phyloP scores from a whole-genome alignment of 2,113 vertebrate genomes.

The Alethe diademata region DNA sequence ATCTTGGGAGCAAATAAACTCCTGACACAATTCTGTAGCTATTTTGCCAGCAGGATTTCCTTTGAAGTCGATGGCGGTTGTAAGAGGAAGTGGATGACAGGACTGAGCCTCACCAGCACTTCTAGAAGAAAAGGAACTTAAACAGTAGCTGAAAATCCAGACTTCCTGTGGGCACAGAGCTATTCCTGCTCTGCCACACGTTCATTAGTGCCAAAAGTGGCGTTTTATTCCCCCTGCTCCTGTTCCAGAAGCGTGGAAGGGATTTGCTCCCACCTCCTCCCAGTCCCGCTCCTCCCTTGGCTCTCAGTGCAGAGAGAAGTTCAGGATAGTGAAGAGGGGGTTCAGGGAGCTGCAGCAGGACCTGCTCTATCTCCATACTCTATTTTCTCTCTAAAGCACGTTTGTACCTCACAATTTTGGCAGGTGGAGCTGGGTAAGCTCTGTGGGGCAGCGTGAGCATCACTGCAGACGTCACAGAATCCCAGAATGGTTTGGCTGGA shows the following conservation, averaged over 20 bases:
- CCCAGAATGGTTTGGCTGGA: fast-evolving
- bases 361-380: fast-evolving
- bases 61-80: slow-evolving; percentile 8
- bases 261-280: not conserved
- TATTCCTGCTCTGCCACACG: fast-evolving
- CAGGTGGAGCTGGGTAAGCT: fast-evolving
- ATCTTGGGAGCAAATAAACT: slow-evolving; percentile 51
- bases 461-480: not conserved
- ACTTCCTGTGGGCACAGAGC: not conserved
- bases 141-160: not conserved
- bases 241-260: not conserved
- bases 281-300: fast-evolving
- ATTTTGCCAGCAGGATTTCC: slow-evolving; percentile 50
- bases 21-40: slow-evolving; percentile 46
- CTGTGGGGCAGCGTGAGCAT: fast-evolving
- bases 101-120: not conserved
- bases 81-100: slow-evolving; percentile 4
- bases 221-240: not conserved
- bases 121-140: not conserved
- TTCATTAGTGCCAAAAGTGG: not conserved
- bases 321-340: no score
- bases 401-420: fast-evolving
- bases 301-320: not conserved
- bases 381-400: fast-evolving
- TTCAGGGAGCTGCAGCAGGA: not conserved